Percentiles rank a stretch among this genome's conserved stretches.
These are phyloP conservation scores for Prietella phreatophila DNA, from an alignment of 2,113 vertebrate genomes.

Conservation along the genomic window DNA sequence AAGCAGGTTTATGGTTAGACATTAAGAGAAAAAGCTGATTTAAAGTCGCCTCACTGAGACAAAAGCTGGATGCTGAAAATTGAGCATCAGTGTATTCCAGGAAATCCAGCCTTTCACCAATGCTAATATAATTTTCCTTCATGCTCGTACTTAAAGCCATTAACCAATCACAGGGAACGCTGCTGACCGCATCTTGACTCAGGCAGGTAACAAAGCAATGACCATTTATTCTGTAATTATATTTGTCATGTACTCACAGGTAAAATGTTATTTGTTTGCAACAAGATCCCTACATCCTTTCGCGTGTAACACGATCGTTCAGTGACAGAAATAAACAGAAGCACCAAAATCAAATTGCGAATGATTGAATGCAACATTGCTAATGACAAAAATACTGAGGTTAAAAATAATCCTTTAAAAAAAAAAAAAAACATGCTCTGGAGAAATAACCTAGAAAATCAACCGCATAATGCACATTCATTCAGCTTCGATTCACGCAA, in stretches of 20 bases:
- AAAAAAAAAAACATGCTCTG: not conserved
- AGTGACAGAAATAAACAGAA: constrained; percentile 29
- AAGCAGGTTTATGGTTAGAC: not conserved
- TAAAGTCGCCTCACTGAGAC: not conserved
- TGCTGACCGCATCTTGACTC: constrained; percentile 55
- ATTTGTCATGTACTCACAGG: constrained; percentile 59
- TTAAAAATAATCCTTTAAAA: not conserved
- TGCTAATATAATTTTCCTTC: constrained; percentile 65
- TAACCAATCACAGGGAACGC: constrained; percentile 58
- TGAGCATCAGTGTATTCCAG: constrained; percentile 28
- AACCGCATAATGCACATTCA: not conserved
- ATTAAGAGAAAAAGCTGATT: not conserved
- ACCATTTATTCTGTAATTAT: constrained; percentile 60
- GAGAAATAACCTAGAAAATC: not conserved
- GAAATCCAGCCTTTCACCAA: constrained; percentile 57
- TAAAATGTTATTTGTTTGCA: constrained; percentile 57
- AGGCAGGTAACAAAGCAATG: constrained; percentile 42
- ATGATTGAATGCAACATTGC: not conserved
- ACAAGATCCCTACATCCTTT: constrained; percentile 28
- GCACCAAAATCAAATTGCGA: constrained; percentile 7
- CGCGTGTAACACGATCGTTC: not conserved
- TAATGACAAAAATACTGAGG: not conserved
- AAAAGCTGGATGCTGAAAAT: constrained; percentile 2
- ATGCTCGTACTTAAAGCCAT: constrained; percentile 52
- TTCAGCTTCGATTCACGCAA: not conserved